Conservation (phyloP, 2,888 invertebrate species). For the Macaria liturata region DNA sequence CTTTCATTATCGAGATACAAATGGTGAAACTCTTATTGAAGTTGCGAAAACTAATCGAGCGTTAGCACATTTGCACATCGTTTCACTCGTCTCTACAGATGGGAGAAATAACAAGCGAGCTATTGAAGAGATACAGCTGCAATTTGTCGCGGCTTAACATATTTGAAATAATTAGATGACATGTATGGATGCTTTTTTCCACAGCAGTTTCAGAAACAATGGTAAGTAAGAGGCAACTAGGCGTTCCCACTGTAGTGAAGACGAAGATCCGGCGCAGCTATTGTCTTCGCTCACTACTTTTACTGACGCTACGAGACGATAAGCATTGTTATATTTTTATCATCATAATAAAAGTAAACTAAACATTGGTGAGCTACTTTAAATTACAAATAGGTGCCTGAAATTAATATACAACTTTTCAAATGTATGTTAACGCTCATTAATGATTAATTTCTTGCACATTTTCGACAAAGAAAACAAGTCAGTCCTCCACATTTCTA, state of each 20-base stretch:
- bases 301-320: conserved; percentile 25
- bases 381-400: no score
- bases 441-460: no score
- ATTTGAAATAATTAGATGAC: conserved; percentile 30
- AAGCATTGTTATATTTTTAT: conserved; percentile 19
- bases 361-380: no score
- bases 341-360: no score
- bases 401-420: no score
- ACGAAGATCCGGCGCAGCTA: conserved; percentile 30
- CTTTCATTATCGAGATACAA: conserved; percentile 66
- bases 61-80: conserved; percentile 35
- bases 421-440: no score
- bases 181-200: conserved; percentile 34
- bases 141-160: conserved; percentile 18
- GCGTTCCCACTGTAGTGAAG: conserved; percentile 61
- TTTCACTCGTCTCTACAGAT: conserved; percentile 33
- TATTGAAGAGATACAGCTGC: conserved; percentile 19
- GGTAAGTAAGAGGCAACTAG: conserved; percentile 65
- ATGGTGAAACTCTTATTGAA: conserved; percentile 55
- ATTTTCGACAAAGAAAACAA: conserved; percentile 1
- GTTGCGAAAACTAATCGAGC: conserved; percentile 53
- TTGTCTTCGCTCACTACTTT: conserved; percentile 31
- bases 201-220: conserved; percentile 53
- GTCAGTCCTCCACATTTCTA: neutral
- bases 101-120: conserved; percentile 17